Evolutionary conservation across 2,888 invertebrate species (phyloP), one percentile per base, ranked within the genome.

Genomic region (Baccha elongata): DNA sequence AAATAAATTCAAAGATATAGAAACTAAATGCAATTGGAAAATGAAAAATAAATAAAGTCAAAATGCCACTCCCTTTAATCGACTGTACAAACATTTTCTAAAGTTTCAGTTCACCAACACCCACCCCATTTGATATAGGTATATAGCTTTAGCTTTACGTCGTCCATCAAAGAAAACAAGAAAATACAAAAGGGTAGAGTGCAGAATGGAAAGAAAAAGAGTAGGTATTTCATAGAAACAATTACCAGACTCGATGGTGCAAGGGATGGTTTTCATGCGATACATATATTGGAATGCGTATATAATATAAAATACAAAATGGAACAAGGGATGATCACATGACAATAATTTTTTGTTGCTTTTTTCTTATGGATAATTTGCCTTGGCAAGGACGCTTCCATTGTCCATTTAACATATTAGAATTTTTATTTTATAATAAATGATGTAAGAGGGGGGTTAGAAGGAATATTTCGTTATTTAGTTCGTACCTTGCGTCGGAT

Each of bases 11-110:
- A 6, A n/a, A 23, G 4, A 35, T 17, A 8, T 8, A 8, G 15
- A 26, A 15, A 35, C 6, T n/a, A 2, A 8, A 26, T 15, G 37
- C 13, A 32, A 50, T 10, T 37, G 35, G 1, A 3, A 19, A 40
- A 19, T n/a, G 13, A 3, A 17, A 50, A 26, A 42, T 8, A 53
- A 15, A 5, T 29, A 13, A 62, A 26, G 11, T 3, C 13, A 42
- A 68, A 46, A 40, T 68, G 68, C 68, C 75, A 75, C 75, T 68
- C 75, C 75, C 68, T 74, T 50, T 4, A 44, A 58, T 23, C 23
- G 26, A 26, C 48, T 58, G 26, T 60, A 55, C 46, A 48, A 29
- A 58, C 6, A 55, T n/a, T 19, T 21, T 37, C 15, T 19, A 11
- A 35, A 48, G 40, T 65, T 19, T 15, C 29, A 50, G 15, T 17